Conservation (phyloP, 92 coral and sea anemone genomes). For the Heteractis magnifica region DNA sequence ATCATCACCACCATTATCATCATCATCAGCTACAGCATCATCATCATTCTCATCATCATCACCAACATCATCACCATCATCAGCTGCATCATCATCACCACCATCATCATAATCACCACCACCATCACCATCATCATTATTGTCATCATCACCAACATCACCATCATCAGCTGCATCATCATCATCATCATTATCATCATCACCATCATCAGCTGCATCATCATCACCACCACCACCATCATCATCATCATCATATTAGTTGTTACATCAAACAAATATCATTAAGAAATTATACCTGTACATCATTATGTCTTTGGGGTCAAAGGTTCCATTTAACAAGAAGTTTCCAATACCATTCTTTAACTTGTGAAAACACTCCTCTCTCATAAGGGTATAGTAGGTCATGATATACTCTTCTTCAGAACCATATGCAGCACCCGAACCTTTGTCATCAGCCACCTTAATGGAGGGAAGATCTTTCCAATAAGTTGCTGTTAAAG, state of each 20-base stretch:
- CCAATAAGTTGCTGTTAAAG: conserved; percentile 12
- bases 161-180: not conserved
- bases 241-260: not conserved
- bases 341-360: conserved; percentile 65
- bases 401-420: conserved; percentile 69
- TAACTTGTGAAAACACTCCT: conserved; percentile 80
- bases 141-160: not conserved
- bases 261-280: too few species aligned
- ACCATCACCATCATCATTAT: not conserved
- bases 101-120: not conserved
- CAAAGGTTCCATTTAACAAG: conserved; percentile 26
- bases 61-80: too few species aligned
- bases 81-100: not conserved
- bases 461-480: conserved; percentile 30
- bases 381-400: conserved; percentile 70
- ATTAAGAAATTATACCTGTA: conserved; percentile 49
- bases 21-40: too few species aligned
- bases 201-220: not conserved
- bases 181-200: not conserved
- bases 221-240: not conserved
- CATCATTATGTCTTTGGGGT: conserved; percentile 62
- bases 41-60: too few species aligned
- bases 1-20: too few species aligned
- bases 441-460: not conserved
- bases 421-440: conserved; percentile 20